Base-by-base conservation (phyloP, 2,113 vertebrate species). In the Mola mola region DNA sequence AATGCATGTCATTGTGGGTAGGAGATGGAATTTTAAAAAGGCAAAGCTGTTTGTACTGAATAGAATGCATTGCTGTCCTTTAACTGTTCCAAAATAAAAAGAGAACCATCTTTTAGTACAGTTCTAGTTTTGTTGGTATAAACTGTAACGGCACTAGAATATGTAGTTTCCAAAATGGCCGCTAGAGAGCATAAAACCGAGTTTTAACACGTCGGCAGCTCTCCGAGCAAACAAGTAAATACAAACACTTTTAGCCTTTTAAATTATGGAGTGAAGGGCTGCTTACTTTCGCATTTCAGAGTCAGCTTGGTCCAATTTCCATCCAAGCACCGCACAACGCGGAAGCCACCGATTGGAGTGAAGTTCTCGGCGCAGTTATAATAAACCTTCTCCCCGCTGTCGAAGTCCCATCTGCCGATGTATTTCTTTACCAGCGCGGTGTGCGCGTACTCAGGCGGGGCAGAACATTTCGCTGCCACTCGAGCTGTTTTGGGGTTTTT, bases 221-320 rank as follows among this genome's bases (percentile, higher is more conserved):
- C n/a, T n/a, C n/a, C n/a, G 28, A 29, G 9, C 28, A 29, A 29
- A 1, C 28, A 29, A 29, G 6, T 29, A 29, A 29, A 29, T 29
- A 1, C 1, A 29, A 29, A 9, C 6, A 9, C 6, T 29, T 29
- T 5, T 29, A 9, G 28, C n/a, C n/a, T n/a, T n/a, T n/a, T n/a
- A n/a, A n/a, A n/a, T n/a, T n/a, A n/a, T n/a, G n/a, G n/a, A n/a
- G n/a, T n/a, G 0, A 19, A 3, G 1, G 2, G 12, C 12, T 2
- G 36, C 87, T 78, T 62, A 91, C 90, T 82, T 47, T 66, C 12
- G 16, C 90, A 92, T 8, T 60, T 72, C 1, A 89, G 55, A 6
- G 22, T 65, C 16, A 90, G 47, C 4, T 12, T 46, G 58, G 20
- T 78, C 90, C 90, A 92, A 1, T 1, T 1, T 21, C 88, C 87